Conservation (phyloP, 1,140 invertebrate species). For the Rhopalosiphum maidis region DNA sequence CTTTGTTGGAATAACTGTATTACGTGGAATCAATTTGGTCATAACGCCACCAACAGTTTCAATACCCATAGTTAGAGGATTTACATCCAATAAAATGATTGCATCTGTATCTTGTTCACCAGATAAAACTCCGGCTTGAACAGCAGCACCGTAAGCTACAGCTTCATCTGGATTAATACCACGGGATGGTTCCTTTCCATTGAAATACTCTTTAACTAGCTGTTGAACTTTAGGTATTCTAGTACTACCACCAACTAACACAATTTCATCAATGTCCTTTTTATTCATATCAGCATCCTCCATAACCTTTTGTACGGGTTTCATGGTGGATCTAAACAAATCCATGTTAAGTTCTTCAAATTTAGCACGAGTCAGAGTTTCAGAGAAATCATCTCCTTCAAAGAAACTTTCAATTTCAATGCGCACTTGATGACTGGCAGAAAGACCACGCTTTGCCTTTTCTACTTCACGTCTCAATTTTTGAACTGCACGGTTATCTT, state of each 20-base stretch:
- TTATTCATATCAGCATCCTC: conserved; percentile 99
- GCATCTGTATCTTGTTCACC: conserved; percentile 94
- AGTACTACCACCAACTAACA: conserved; percentile 97
- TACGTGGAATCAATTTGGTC: conserved; percentile 97
- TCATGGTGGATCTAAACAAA: conserved; percentile 96
- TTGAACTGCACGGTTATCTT: conserved; percentile 94
- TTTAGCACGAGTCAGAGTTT: conserved; percentile 97
- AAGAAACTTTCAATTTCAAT: conserved; percentile 99
- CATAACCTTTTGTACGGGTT: conserved; percentile 97
- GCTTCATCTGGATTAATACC: conserved; percentile 99
- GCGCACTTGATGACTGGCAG: conserved; percentile 89
- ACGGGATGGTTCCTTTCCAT: conserved; percentile 89
- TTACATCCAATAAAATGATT: conserved; percentile 96
- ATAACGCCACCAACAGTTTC: conserved; percentile 99
- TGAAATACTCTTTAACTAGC: conserved; percentile 98
- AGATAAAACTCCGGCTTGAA: conserved; percentile 93
- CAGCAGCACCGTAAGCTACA: conserved; percentile 97
- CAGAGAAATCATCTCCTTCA: conserved; percentile 99
- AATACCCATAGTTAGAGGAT: conserved; percentile 98
- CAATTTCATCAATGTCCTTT: conserved; percentile 98
- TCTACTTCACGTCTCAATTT: conserved; percentile 96
- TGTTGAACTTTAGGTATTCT: conserved; percentile 99
- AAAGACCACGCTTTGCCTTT: conserved; percentile 96
- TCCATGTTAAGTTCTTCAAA: conserved; percentile 99
- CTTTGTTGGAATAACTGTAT: conserved; percentile 99